A percentile compares a stretch with the other conserved stretches of the same genome.
phyloP scores from a whole-genome alignment of 2,888 invertebrate genomes.

The Eurytoma adleriae region DNA sequence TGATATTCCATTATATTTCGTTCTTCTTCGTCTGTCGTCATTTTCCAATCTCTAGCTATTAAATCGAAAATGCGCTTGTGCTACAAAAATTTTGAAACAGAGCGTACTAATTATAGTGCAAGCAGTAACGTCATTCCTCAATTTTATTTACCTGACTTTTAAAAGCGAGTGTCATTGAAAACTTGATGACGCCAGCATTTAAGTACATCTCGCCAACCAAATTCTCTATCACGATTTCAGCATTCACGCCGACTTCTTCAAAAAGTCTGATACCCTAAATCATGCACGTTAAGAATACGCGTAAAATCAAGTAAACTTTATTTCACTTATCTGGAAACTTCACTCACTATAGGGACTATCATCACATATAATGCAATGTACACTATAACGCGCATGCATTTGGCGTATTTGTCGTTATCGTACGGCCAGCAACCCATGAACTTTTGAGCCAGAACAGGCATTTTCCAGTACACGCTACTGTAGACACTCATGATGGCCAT shows the following conservation, averaged over 20 bases:
- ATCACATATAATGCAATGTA: not conserved
- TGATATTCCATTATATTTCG: constrained; percentile 24
- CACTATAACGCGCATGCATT: not conserved
- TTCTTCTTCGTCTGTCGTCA: constrained; percentile 27
- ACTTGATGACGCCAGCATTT: constrained; percentile 10
- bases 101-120: too few species aligned
- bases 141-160: constrained; percentile 20
- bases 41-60: constrained; percentile 35
- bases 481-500: not conserved
- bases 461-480: constrained; percentile 23
- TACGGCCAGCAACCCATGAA: constrained; percentile 41
- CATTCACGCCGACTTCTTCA: not conserved
- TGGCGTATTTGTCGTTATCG: not conserved
- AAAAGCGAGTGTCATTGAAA: not conserved
- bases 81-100: constrained; percentile 7
- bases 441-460: constrained; percentile 16
- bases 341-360: constrained; percentile 29
- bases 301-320: not conserved
- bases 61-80: constrained; percentile 27
- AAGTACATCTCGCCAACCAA: constrained; percentile 8
- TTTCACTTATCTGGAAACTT: not conserved
- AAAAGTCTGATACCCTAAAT: constrained; percentile 17
- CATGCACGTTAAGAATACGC: not conserved
- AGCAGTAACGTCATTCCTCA: too few species aligned
- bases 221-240: constrained; percentile 37